phyloP scores from a whole-genome alignment of 2,888 invertebrate genomes.

The Pandemis heparana region DNA sequence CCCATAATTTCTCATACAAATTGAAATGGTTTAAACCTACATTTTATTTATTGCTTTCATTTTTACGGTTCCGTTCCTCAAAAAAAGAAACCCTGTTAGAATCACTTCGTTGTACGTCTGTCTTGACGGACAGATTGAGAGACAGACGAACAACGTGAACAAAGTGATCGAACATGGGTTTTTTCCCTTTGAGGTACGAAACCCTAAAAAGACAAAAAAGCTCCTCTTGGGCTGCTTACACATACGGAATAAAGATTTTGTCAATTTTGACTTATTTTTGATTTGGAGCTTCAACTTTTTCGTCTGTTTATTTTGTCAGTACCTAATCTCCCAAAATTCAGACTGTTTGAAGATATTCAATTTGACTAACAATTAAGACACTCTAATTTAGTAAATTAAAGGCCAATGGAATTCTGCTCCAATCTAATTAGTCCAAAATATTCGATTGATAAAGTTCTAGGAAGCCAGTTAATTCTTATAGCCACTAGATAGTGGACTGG shows the following conservation, averaged over 20 bases:
- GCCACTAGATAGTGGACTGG: conserved; percentile 2
- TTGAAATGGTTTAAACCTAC: background rate
- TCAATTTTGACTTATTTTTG: background rate
- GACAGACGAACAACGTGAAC: no score
- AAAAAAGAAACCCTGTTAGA: no score
- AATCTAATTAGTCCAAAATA: background rate
- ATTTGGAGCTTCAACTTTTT: background rate
- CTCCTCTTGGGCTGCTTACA: no score
- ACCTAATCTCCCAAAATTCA: background rate
- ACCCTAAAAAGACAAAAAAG: no score
- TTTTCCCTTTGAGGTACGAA: no score
- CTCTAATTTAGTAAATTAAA: background rate
- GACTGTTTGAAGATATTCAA: background rate
- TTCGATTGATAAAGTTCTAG: background rate
- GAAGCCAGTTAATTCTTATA: conserved; percentile 4
- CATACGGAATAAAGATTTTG: no score
- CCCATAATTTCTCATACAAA: background rate
- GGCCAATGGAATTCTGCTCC: background rate
- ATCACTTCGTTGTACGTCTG: no score
- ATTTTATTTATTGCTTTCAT: no score
- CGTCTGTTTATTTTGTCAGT: background rate
- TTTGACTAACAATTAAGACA: background rate
- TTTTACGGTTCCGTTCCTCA: no score
- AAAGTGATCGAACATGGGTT: no score
- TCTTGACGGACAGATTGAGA: no score